Evolutionary conservation across 1,140 invertebrate species (phyloP).

Genomic region (Parasteatoda tepidariorum): DNA sequence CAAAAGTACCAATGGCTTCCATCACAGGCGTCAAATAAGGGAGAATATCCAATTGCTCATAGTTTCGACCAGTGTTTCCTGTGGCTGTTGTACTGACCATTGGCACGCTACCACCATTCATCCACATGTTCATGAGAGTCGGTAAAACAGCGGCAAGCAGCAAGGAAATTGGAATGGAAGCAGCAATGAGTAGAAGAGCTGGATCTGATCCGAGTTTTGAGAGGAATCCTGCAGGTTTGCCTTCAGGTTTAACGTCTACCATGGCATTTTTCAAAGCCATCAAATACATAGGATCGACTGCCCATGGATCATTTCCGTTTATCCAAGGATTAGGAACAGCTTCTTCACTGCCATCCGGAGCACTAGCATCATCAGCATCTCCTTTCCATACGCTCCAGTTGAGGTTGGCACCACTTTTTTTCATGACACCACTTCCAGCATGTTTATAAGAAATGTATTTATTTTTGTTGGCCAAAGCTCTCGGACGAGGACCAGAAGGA

Average conservation of each 20-base stretch:
- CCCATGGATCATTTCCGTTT: constrained; percentile 19
- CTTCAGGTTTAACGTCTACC: constrained; percentile 18
- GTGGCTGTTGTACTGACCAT: constrained; percentile 32
- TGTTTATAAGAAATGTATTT: constrained; percentile 22
- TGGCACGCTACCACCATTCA: constrained; percentile 27
- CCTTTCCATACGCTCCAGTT: constrained; percentile 55
- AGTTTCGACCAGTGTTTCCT: background rate
- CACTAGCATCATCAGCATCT: constrained; percentile 10
- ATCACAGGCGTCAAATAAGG: constrained; percentile 26
- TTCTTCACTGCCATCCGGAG: background rate
- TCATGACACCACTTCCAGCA: constrained; percentile 29
- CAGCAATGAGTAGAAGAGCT: constrained; percentile 21
- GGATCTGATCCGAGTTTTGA: constrained; percentile 33
- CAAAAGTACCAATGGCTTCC: constrained; percentile 45
- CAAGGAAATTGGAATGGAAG: constrained; percentile 40
- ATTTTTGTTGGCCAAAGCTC: constrained; percentile 6
- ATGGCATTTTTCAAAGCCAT: constrained; percentile 44
- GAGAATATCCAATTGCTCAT: constrained; percentile 9
- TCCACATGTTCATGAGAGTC: constrained; percentile 28
- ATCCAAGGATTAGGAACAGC: background rate
- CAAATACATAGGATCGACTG: constrained; percentile 40
- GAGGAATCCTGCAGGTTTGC: constrained; percentile 33
- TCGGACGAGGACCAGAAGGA: constrained; percentile 2
- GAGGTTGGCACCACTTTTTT: constrained; percentile 46
- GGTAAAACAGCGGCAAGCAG: constrained; percentile 40